Conservation (phyloP, 92 coral and sea anemone species). For the Parazoanthus atlanticus region DNA sequence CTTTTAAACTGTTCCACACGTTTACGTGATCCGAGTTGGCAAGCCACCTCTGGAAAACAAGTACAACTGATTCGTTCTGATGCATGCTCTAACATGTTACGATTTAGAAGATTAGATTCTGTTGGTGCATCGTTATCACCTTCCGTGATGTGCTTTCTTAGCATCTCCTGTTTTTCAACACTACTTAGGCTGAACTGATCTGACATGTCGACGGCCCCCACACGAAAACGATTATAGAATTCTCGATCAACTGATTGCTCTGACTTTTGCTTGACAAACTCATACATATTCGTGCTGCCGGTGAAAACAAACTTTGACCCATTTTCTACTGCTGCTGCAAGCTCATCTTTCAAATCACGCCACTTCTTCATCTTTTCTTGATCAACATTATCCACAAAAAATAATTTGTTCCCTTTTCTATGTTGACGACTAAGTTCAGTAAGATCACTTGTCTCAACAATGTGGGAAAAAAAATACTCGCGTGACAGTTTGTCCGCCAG, state of each 20-base stretch:
- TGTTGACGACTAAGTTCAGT: neutral
- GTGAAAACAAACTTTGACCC: constrained; percentile 22
- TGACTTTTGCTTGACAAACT: neutral
- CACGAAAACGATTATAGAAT: neutral
- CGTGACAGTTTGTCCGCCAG: constrained; percentile 8
- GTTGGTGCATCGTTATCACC: constrained; percentile 13
- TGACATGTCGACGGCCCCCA: neutral
- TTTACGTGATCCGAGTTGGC: too few species aligned
- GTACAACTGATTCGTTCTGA: neutral
- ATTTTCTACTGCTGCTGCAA: neutral
- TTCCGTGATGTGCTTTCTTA: neutral
- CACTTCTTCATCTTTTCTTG: neutral
- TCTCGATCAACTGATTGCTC: neutral
- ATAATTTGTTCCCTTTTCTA: neutral
- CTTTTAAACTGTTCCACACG: too few species aligned
- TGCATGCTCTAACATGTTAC: neutral
- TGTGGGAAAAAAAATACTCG: neutral
- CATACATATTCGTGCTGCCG: neutral
- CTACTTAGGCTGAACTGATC: constrained; percentile 11
- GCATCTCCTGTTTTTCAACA: constrained; percentile 10
- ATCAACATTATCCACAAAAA: constrained; percentile 1
- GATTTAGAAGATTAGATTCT: neutral
- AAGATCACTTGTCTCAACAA: neutral
- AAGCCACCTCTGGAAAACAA: too few species aligned
- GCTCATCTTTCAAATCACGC: neutral